Evolutionary conservation across 2,888 invertebrate genomes (phyloP), one percentile per base, ranked within the genome.

Genomic region (Amiota minor): DNA sequence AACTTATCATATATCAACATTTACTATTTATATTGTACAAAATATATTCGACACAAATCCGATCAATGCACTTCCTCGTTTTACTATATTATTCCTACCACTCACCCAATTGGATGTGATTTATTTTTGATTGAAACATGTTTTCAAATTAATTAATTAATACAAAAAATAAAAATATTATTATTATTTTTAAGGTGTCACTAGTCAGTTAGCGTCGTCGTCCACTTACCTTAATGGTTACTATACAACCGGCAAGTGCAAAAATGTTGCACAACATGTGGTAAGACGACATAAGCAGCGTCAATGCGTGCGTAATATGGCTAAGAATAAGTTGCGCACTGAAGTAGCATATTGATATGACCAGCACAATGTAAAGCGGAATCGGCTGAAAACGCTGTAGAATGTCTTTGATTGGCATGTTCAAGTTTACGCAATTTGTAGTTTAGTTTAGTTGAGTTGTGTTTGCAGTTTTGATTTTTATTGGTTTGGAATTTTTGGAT

Each of bases 181-280:
- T n/a, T 6, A 35, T 50, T 50, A 12, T 2, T n/a, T 20, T 20
- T 59, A 20, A 20, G 20, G 59, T 59, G 59, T 9, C 18, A 59
- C 18, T 20, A 8, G 59, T 59, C 59, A 56, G 50, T 50, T 10
- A 12, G 35, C 4, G 9, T 50, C 77, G 3, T 3, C 4, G 9
- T 50, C 77, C 76, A 85, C 91, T 91, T 90, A 95, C 96, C 93
- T 95, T 94, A 78, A 95, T 93, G 23, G 95, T 94, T 67, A 94
- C 91, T 82, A 96, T 93, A 85, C 95, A 95, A 49, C 96, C 95
- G 59, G 92, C 91, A 72, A 98, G 92, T 11, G 97, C 96, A 72
- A 98, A 93, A 53, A 98, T 95, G 87, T 98, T 96, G 89, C 97
- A 98, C 70, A 98, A 92, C 92, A 97, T 96, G 90, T 98, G 97